A percentile compares a stretch with the other conserved stretches of the same genome.
Conservation (phyloP, 1,140 invertebrate species). For the Eubasilissa regina region DNA sequence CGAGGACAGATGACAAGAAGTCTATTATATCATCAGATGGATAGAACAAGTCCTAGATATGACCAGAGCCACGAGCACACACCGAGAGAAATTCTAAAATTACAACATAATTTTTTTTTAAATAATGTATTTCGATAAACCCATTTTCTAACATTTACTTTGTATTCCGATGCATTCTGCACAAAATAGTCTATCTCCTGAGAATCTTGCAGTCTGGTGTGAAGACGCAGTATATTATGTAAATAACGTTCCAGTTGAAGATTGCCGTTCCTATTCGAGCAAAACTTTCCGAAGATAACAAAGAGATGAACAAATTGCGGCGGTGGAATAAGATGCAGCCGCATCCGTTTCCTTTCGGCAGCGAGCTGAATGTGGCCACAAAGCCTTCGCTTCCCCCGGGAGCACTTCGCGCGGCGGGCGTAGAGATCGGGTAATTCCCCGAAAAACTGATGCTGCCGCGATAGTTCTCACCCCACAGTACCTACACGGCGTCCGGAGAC, state of each 20-base stretch:
- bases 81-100: no score
- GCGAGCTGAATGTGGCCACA: background rate
- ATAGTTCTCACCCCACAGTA: background rate
- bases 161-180: no score
- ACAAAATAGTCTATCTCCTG: no score
- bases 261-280: constrained; percentile 23
- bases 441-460: background rate
- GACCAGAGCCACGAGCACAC: no score
- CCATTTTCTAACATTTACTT: no score
- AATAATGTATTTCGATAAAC: no score
- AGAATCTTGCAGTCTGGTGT: no score
- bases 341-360: background rate
- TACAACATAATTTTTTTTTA: no score
- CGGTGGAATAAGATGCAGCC: background rate
- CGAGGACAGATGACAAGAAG: no score
- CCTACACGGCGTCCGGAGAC: no score
- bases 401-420: background rate
- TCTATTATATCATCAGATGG: no score
- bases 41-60: no score
- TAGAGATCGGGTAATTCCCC: background rate
- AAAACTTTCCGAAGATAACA: constrained; percentile 8
- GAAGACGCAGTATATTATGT: constrained; percentile 12
- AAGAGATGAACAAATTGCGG: constrained; percentile 27
- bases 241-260: constrained; percentile 20
- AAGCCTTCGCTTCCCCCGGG: background rate